Evolutionary conservation across 2,888 invertebrate species (phyloP).

Genomic region (Zaprionus bogoriensis): DNA sequence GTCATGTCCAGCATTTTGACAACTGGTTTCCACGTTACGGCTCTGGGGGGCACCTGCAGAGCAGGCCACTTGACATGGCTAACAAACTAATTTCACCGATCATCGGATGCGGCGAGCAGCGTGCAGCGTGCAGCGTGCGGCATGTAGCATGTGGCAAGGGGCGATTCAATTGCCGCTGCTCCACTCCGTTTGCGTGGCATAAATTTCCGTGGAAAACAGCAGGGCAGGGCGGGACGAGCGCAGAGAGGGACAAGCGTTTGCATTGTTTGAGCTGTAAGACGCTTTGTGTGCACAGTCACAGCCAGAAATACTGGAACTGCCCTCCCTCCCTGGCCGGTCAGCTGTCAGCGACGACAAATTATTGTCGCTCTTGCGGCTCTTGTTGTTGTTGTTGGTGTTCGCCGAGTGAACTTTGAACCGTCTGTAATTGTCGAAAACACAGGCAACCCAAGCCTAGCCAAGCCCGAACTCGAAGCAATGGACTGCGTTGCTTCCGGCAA

Average conservation of each 20-base stretch:
- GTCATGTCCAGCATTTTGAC: slow-evolving; percentile 65
- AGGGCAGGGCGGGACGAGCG: slow-evolving; percentile 21
- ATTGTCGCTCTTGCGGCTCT: slow-evolving; percentile 13
- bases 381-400: slow-evolving; percentile 25
- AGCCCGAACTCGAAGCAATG: not conserved
- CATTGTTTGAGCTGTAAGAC: slow-evolving; percentile 44
- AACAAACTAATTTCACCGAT: slow-evolving; percentile 67
- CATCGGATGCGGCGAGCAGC: slow-evolving; percentile 36
- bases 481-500: not conserved
- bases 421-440: slow-evolving; percentile 19
- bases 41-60: slow-evolving; percentile 30
- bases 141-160: slow-evolving; percentile 13
- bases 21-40: slow-evolving; percentile 51
- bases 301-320: slow-evolving; percentile 14
- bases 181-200: slow-evolving; percentile 41
- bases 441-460: not conserved
- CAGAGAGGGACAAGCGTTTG: slow-evolving; percentile 50
- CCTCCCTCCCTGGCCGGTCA: slow-evolving; percentile 16
- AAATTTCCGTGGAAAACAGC: slow-evolving; percentile 55
- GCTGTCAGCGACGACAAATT: slow-evolving; percentile 42
- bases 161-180: slow-evolving; percentile 47
- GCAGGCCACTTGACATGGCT: slow-evolving; percentile 38
- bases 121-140: slow-evolving; percentile 14
- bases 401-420: slow-evolving; percentile 23
- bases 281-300: slow-evolving; percentile 32